A percentile compares a stretch with the other conserved stretches of the same genome.
Conservation (phyloP, 2,113 vertebrate genomes). For the Quiscalus mexicanus region DNA sequence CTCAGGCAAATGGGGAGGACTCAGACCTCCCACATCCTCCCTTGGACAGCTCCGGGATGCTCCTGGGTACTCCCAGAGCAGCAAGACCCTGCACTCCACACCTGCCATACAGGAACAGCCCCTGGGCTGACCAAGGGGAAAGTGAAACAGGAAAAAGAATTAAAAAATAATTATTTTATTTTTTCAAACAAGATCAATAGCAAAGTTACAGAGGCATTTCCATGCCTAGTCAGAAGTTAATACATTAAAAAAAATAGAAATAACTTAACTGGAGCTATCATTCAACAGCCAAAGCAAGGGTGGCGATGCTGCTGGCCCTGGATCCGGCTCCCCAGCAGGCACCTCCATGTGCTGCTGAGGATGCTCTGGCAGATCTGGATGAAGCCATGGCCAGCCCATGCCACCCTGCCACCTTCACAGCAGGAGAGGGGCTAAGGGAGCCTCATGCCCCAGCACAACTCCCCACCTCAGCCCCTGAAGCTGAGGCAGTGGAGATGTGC, state of each 20-base stretch:
- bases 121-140: not conserved
- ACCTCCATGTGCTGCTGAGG: not conserved
- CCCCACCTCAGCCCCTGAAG: not conserved
- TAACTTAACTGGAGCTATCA: constrained; percentile 15
- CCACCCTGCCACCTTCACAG: not conserved
- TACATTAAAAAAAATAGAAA: not conserved
- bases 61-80: not conserved
- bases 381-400: not conserved
- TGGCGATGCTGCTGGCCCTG: not conserved
- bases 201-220: not conserved
- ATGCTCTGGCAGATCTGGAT: not conserved
- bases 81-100: accelerated
- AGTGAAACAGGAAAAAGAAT: not conserved
- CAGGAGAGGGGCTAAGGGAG: not conserved
- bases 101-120: not conserved
- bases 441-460: not conserved
- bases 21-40: too few relatives aligned
- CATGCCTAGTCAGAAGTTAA: not conserved
- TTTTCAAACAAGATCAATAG: not conserved
- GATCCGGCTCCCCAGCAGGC: not conserved
- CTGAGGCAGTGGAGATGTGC: not conserved
- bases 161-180: constrained; percentile 1
- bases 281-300: not conserved
- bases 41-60: not conserved
- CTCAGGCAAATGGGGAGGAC: not conserved